These are phyloP conservation scores for Syrista parreyssii DNA, from an alignment of 2,888 invertebrate genomes.

Conservation along the genomic window DNA sequence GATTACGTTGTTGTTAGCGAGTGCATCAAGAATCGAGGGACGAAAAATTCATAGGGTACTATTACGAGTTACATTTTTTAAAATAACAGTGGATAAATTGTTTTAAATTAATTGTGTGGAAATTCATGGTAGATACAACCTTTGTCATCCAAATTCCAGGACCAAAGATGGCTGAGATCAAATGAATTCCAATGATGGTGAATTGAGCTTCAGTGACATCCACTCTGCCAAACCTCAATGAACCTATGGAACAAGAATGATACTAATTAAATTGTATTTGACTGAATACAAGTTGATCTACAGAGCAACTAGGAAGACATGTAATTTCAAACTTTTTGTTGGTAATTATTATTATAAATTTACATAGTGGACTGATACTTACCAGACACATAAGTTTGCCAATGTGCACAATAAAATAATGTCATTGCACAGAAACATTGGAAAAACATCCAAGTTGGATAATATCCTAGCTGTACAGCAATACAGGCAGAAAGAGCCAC, in stretches of 20 bases:
- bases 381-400: constrained; percentile 99
- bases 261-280: neutral
- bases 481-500: constrained; percentile 96
- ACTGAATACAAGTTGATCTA: neutral
- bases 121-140: constrained; percentile 67
- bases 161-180: constrained; percentile 89
- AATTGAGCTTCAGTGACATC: constrained; percentile 99
- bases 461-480: constrained; percentile 90
- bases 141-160: constrained; percentile 85
- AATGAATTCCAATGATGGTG: constrained; percentile 88
- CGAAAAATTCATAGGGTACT: neutral
- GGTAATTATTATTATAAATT: neutral
- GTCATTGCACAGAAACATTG: constrained; percentile 95
- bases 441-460: constrained; percentile 95
- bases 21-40: neutral
- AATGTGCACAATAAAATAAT: constrained; percentile 98
- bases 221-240: constrained; percentile 87
- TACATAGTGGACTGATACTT: constrained; percentile 34
- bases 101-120: neutral
- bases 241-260: constrained; percentile 67
- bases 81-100: neutral
- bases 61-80: neutral
- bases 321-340: neutral
- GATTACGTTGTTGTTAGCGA: neutral
- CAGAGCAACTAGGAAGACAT: neutral